Conservation (phyloP, 2,888 invertebrate species). For the Ophioninae sp. region DNA sequence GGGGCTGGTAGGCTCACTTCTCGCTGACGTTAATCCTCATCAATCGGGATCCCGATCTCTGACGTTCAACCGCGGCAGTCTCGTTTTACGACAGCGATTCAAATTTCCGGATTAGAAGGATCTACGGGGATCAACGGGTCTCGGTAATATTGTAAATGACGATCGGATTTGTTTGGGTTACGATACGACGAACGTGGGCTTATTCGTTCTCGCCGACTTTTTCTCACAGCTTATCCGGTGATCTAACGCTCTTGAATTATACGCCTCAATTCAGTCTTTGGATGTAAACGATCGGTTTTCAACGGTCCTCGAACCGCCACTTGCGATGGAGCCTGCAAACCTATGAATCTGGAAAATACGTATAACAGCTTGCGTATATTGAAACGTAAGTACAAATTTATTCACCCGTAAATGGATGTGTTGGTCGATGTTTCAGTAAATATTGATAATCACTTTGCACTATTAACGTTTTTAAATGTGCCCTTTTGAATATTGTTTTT, state of each 20-base stretch:
- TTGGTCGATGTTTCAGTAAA: neutral
- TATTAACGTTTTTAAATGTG: neutral
- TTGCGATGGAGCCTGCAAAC: neutral
- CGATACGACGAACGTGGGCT: neutral
- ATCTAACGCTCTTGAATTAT: conserved; percentile 22
- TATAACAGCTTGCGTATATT: conserved; percentile 1
- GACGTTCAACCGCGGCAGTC: neutral
- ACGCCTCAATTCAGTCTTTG: neutral
- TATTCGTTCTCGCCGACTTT: conserved; percentile 14
- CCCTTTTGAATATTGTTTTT: too few relatives aligned
- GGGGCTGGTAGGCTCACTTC: neutral
- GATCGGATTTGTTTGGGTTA: conserved; percentile 45
- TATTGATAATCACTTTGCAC: neutral
- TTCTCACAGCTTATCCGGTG: conserved; percentile 25
- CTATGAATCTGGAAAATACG: neutral
- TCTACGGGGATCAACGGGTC: conserved; percentile 26
- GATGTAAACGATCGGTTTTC: neutral
- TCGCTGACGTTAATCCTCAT: neutral
- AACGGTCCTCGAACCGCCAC: neutral
- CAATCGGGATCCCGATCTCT: neutral
- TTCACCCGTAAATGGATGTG: neutral
- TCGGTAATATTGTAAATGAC: conserved; percentile 27
- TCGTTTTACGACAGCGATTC: conserved; percentile 50
- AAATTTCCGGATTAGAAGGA: conserved; percentile 54
- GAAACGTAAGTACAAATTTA: neutral